phyloP scores from a whole-genome alignment of 2,797 vertebrate species.

The Crax fasciolata region DNA sequence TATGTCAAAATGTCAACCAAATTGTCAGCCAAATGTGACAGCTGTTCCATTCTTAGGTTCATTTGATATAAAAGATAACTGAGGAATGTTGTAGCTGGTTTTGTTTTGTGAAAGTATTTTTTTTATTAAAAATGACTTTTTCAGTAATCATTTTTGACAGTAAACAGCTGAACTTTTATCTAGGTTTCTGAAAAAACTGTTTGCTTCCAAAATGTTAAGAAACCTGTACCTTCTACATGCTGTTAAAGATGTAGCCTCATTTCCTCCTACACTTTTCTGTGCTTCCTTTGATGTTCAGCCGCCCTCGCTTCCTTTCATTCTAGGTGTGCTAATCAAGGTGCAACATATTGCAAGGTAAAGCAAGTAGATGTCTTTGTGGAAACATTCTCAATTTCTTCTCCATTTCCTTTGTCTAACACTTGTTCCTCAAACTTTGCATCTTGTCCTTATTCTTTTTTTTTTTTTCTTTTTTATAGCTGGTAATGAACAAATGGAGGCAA shows the following conservation, averaged over 20 bases:
- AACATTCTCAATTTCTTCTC: neutral
- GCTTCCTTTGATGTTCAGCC: neutral
- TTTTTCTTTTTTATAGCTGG: neutral
- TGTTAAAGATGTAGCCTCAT: rapidly evolving
- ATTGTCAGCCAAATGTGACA: conserved; percentile 25
- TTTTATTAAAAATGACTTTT: neutral
- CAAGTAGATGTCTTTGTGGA: neutral
- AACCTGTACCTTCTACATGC: neutral
- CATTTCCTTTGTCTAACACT: neutral
- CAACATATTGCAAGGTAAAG: neutral
- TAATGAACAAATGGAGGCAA: neutral
- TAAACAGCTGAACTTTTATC: neutral
- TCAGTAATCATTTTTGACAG: neutral
- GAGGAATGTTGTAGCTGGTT: neutral
- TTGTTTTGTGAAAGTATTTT: neutral
- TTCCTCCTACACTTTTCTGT: neutral
- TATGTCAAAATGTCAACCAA: conserved; percentile 41
- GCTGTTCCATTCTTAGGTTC: neutral
- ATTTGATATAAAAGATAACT: neutral
- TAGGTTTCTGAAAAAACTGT: neutral
- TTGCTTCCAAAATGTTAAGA: neutral
- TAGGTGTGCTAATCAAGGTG: neutral
- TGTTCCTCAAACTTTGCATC: neutral
- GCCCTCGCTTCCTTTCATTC: neutral
- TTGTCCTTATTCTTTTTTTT: neutral